These are phyloP conservation scores for Silurus asotus DNA, from an alignment of 2,113 vertebrate genomes.

Conservation along the genomic window DNA sequence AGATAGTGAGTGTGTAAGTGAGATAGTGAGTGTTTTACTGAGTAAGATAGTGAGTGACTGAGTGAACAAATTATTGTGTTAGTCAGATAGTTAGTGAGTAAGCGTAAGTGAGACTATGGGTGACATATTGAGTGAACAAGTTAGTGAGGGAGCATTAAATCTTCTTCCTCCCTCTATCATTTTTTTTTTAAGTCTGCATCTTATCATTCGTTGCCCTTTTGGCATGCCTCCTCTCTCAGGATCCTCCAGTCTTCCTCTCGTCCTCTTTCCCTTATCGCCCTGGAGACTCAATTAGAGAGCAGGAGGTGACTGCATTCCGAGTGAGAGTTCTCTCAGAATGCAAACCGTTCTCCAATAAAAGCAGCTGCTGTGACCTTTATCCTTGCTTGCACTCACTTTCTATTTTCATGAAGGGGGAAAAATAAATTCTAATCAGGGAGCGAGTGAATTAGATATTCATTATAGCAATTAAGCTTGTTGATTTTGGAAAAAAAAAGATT, in stretches of 20 bases:
- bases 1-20: neutral
- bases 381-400: neutral
- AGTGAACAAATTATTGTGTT: neutral
- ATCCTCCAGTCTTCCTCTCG: constrained; percentile 14
- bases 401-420: neutral
- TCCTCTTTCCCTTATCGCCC: constrained; percentile 46
- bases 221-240: neutral
- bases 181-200: constrained; percentile 38
- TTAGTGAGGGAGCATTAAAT: neutral
- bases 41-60: neutral
- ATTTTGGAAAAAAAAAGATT: neutral
- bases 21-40: neutral
- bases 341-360: constrained; percentile 47
- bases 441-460: neutral
- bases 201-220: constrained; percentile 50
- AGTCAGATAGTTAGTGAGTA: neutral
- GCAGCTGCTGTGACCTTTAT: constrained; percentile 30
- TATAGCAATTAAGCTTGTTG: neutral
- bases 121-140: neutral
- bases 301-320: constrained; percentile 55
- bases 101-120: neutral
- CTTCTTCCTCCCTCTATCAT: constrained; percentile 17
- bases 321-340: constrained; percentile 58
- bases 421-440: neutral
- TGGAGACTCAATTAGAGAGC: constrained; percentile 64